Conservation (phyloP, 2,888 invertebrate genomes). For the Gymnocheta viridis region DNA sequence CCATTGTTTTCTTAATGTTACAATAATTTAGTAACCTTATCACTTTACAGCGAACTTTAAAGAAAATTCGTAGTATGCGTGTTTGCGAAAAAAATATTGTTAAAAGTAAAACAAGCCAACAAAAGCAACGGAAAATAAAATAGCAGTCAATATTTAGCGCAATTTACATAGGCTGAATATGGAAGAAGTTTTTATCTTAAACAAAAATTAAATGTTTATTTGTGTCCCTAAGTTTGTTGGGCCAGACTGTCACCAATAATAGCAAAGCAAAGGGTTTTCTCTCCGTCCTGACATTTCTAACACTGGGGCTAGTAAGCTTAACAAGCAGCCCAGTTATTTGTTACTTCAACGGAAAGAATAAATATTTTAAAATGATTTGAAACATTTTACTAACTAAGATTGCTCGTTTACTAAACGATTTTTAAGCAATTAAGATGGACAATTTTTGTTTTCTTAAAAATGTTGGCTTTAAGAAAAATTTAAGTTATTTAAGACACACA, state of each 20-base stretch:
- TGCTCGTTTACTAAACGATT: too few species aligned
- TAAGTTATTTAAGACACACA: too few species aligned
- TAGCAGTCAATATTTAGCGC: constrained; percentile 46
- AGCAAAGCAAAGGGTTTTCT: background rate
- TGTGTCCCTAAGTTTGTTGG: background rate
- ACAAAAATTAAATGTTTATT: background rate
- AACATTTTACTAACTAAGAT: too few species aligned
- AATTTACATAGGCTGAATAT: constrained; percentile 23
- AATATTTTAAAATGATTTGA: too few species aligned
- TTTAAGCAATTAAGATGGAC: too few species aligned
- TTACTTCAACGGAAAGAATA: too few species aligned
- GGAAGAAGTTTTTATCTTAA: background rate
- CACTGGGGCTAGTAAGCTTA: too few species aligned
- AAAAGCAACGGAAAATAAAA: background rate
- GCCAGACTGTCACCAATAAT: background rate
- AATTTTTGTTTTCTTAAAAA: too few species aligned
- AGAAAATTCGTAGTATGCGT: background rate
- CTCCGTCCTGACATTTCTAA: too few species aligned
- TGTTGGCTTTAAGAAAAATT: too few species aligned
- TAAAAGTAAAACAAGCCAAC: background rate
- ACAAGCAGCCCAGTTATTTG: too few species aligned
- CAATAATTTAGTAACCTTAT: background rate
- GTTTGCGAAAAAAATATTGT: background rate
- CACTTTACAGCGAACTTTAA: background rate
- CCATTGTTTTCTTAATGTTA: too few species aligned